Base-by-base conservation (phyloP, 2,113 vertebrate species). In the Protomyctophum bolini region DNA sequence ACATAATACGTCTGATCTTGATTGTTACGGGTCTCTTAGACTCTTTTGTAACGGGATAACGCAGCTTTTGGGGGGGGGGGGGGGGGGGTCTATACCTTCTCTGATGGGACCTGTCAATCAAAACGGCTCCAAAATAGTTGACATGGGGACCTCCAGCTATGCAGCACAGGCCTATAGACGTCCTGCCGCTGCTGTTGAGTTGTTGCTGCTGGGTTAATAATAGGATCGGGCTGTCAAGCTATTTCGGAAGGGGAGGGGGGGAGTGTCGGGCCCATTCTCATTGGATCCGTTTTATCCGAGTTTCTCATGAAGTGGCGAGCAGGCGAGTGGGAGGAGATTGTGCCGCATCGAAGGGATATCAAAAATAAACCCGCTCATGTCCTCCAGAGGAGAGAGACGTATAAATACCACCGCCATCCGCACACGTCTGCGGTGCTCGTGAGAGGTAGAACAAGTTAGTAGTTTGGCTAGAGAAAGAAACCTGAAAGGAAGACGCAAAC, bases 291-390 rank as follows among this genome's bases (percentile, higher is more conserved):
- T 92, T 85, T 85, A 90, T 94, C 93, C 93, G 79, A 89, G 83
- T 89, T 89, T 88, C 79, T 86, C 68, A 62, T 77, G 71, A 79
- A 86, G 87, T 79, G 61, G 76, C 21, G 33, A 41, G 33, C 3
- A 41, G 33, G 33, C 1, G 74, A 91, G 86, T 93, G 95, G 96
- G 96, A 95, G 95, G 94, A 94, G 94, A 94, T 88, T 91, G 90
- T 88, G 93, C 93, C 93, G 89, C 92, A 93, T 92, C 88, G 87
- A 91, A 91, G 88, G 33, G 94, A 91, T 82, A 94, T 95, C 94
- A 95, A 94, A 96, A 96, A 96, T 95, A 96, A 95, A 90, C 94
- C 92, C 92, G 87, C 94, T 93, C 93, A 80, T 92, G 95, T 95
- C 94, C 92, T 95, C 94, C 92, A 94, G 92, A 91, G 91, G 92